These are phyloP conservation scores for Periophthalmus modestus DNA, from an alignment of 2,113 vertebrate species.

Conservation along the genomic window DNA sequence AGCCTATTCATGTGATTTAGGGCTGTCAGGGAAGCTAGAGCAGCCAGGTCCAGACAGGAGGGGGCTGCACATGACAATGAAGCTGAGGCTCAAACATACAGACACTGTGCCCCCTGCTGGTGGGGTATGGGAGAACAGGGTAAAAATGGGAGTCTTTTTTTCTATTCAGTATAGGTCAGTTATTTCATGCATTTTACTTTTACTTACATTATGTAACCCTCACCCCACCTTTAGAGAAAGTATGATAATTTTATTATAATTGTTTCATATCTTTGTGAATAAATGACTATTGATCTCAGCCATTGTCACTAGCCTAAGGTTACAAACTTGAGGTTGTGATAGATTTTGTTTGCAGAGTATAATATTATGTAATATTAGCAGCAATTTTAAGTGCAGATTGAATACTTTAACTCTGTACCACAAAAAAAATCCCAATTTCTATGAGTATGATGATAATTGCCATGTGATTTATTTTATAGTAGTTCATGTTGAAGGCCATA, in stretches of 20 bases:
- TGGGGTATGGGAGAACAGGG: conserved; percentile 34
- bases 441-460: too few species aligned
- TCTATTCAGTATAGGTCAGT: background rate
- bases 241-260: too few species aligned
- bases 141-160: background rate
- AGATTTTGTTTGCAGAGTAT: too few species aligned
- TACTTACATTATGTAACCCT: background rate
- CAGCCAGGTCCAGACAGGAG: conserved; percentile 49
- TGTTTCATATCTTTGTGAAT: background rate
- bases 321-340: too few species aligned
- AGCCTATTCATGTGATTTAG: conserved; percentile 64
- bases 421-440: too few species aligned
- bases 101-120: conserved; percentile 75
- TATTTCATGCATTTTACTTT: background rate
- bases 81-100: conserved; percentile 37
- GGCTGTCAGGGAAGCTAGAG: conserved; percentile 49
- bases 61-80: conserved; percentile 65
- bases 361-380: too few species aligned
- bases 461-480: background rate
- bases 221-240: background rate
- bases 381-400: background rate
- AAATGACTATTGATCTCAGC: background rate
- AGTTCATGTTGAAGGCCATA: background rate
- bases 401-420: background rate
- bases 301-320: too few species aligned